Conservation (phyloP, 35 echinoderm and acorn worm genomes). For the Holothuria glaberrima region DNA sequence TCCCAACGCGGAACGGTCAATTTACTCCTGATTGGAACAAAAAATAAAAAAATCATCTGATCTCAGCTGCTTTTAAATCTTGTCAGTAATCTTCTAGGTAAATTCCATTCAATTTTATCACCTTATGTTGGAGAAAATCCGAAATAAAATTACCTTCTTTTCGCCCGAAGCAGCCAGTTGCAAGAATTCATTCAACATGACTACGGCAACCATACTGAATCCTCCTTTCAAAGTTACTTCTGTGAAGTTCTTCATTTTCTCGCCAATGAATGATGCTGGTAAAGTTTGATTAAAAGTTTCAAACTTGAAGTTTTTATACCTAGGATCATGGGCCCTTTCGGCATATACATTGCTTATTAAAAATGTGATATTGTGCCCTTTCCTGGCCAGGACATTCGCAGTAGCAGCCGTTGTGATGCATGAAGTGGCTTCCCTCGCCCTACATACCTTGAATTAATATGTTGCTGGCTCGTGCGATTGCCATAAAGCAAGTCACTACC, state of each 20-base stretch:
- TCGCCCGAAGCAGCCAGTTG: not conserved
- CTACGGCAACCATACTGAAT: not conserved
- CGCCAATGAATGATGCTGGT: not conserved
- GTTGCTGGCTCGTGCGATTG: not conserved
- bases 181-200: not conserved
- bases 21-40: no score
- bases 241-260: not conserved
- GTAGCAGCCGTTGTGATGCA: not conserved
- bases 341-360: not conserved
- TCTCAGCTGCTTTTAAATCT: no score
- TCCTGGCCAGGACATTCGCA: not conserved
- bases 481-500: no score
- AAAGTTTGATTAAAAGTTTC: not conserved
- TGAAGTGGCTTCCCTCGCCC: not conserved
- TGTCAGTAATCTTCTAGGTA: no score
- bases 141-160: no score
- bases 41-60: no score
- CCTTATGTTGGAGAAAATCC: no score
- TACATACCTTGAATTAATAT: constrained; percentile 3
- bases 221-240: constrained; percentile 6
- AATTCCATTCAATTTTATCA: no score
- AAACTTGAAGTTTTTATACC: not conserved
- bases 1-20: no score
- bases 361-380: constrained; percentile 1
- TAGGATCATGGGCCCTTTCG: not conserved